Conservation (phyloP, 2,888 invertebrate species). For the Serrognathus titanus region DNA sequence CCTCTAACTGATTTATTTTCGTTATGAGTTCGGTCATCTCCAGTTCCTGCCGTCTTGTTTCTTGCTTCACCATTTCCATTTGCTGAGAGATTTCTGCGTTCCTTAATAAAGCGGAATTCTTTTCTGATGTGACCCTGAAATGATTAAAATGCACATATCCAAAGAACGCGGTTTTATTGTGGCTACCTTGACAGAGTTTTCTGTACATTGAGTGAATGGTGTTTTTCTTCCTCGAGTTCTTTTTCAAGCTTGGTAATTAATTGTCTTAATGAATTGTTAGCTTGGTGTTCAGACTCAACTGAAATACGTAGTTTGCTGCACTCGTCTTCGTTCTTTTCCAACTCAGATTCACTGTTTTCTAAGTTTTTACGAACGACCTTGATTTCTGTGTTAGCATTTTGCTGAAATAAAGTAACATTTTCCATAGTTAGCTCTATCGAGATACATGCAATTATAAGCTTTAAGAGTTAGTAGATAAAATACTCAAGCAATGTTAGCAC, state of each 20-base stretch:
- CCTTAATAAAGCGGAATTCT: conserved; percentile 69
- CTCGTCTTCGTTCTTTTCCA: conserved; percentile 52
- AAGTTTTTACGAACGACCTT: conserved; percentile 45
- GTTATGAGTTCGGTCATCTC: conserved; percentile 61
- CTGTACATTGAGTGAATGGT: conserved; percentile 49
- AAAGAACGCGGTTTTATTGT: background rate
- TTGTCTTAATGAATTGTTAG: conserved; percentile 52
- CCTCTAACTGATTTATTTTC: conserved; percentile 57
- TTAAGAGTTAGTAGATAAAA: too few relatives aligned
- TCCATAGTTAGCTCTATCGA: background rate
- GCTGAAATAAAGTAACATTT: conserved; percentile 24
- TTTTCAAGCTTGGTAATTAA: conserved; percentile 53
- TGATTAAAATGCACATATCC: conserved; percentile 14
- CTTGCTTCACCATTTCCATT: conserved; percentile 71
- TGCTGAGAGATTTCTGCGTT: conserved; percentile 82
- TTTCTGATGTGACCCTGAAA: conserved; percentile 67
- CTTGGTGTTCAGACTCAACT: conserved; percentile 55
- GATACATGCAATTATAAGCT: background rate
- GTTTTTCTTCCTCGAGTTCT: conserved; percentile 53
- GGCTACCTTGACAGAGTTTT: conserved; percentile 45
- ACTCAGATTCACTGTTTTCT: conserved; percentile 47
- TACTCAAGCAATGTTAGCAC: background rate
- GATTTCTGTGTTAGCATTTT: conserved; percentile 41
- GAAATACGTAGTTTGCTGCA: conserved; percentile 52
- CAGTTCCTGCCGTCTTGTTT: conserved; percentile 65